These are phyloP conservation scores for Porites divaricata DNA, from an alignment of 92 coral and sea anemone genomes.

Conservation along the genomic window DNA sequence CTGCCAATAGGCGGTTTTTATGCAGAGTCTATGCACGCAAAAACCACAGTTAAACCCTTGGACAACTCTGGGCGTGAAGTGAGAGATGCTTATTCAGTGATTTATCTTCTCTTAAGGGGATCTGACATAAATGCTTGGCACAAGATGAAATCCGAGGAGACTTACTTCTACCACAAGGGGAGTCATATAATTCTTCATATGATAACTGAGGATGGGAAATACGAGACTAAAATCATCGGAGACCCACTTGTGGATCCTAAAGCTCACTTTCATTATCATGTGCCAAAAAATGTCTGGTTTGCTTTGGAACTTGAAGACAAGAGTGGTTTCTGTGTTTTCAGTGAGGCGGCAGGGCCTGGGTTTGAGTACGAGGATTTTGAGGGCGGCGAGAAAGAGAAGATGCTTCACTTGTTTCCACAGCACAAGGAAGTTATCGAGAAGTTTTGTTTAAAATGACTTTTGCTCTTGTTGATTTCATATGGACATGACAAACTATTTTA, in stretches of 20 bases:
- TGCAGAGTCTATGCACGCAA: slow-evolving; percentile 64
- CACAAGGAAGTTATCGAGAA: slow-evolving; percentile 72
- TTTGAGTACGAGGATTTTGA: slow-evolving; percentile 72
- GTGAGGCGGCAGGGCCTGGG: slow-evolving; percentile 83
- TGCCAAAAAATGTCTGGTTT: slow-evolving; percentile 91
- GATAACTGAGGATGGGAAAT: slow-evolving; percentile 63
- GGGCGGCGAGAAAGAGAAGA: slow-evolving; percentile 53
- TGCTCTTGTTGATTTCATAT: not conserved
- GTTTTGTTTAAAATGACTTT: slow-evolving; percentile 40
- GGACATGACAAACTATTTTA: not conserved
- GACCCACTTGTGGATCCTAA: slow-evolving; percentile 56
- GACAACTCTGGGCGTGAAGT: slow-evolving; percentile 53
- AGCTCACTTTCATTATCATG: slow-evolving; percentile 65
- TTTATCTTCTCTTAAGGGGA: slow-evolving; percentile 69
- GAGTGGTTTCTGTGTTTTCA: slow-evolving; percentile 60
- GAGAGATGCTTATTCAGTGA: slow-evolving; percentile 70
- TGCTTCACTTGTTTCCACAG: slow-evolving; percentile 75
- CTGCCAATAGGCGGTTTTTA: slow-evolving; percentile 72
- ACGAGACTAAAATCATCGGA: slow-evolving; percentile 67
- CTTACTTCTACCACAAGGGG: slow-evolving; percentile 82
- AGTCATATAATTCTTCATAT: slow-evolving; percentile 59
- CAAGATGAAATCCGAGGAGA: slow-evolving; percentile 81
- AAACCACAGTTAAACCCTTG: slow-evolving; percentile 73
- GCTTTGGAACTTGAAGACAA: slow-evolving; percentile 70
- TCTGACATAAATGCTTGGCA: slow-evolving; percentile 78